phyloP scores from a whole-genome alignment of 1,140 invertebrate genomes.

The Eurosta solidaginis region DNA sequence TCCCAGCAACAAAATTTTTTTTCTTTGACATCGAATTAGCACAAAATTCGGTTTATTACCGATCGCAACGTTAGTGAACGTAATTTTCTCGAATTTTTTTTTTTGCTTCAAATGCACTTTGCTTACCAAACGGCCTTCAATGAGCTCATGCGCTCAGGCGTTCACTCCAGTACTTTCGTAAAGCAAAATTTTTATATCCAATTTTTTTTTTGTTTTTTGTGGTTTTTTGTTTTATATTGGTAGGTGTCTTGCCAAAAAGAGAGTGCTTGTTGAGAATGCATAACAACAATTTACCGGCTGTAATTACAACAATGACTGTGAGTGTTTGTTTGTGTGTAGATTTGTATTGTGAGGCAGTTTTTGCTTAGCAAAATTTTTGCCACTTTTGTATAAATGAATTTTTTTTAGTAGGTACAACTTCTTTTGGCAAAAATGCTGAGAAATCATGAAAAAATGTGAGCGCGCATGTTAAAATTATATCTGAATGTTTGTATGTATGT shows the following conservation, averaged over 20 bases:
- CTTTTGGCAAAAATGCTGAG: background rate
- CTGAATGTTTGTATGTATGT: no score
- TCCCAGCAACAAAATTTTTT: constrained; percentile 15
- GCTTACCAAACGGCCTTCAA: constrained; percentile 16
- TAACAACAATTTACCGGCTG: background rate
- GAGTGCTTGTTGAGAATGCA: no score
- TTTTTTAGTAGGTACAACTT: background rate
- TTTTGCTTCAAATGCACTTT: background rate
- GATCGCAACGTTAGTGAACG: background rate
- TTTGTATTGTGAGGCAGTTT: background rate
- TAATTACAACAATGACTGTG: background rate
- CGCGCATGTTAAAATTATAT: no score
- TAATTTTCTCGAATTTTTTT: background rate
- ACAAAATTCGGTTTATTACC: background rate
- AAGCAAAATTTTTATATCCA: no score
- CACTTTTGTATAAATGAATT: background rate
- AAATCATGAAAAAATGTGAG: background rate
- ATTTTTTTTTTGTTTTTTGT: no score
- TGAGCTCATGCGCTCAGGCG: background rate
- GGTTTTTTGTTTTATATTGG: no score
- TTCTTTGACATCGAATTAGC: background rate
- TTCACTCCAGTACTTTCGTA: no score
- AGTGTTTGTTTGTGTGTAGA: background rate
- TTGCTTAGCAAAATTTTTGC: background rate
- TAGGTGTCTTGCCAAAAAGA: no score